Conservation (phyloP, 2,888 invertebrate species). For the Allophyes oxyacanthae region DNA sequence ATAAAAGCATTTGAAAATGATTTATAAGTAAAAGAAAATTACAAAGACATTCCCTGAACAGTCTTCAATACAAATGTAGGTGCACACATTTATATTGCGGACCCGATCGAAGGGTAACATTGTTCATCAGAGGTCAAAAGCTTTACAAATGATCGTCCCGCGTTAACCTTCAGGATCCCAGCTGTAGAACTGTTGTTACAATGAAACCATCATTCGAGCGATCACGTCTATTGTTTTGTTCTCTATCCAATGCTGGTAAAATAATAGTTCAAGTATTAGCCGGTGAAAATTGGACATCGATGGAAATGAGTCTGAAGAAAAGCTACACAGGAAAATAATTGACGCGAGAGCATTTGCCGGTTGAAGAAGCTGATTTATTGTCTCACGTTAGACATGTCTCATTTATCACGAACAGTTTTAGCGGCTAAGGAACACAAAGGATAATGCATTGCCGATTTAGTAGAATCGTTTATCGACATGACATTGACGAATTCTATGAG, state of each 20-base stretch:
- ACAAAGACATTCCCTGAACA: conserved; percentile 35
- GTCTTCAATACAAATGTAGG: conserved; percentile 40
- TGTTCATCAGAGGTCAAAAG: conserved; percentile 69
- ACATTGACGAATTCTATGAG: conserved; percentile 74
- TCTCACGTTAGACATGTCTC: conserved; percentile 74
- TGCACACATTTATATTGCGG: conserved; percentile 61
- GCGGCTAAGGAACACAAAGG: conserved; percentile 74
- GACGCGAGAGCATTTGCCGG: conserved; percentile 64
- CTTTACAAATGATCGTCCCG: conserved; percentile 69
- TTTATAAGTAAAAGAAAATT: conserved; percentile 40
- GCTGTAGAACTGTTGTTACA: conserved; percentile 61
- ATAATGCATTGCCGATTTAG: conserved; percentile 74
- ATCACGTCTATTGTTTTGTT: conserved; percentile 55
- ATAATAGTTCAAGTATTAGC: conserved; percentile 43
- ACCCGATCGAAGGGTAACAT: conserved; percentile 57
- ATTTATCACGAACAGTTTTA: conserved; percentile 81
- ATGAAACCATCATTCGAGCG: conserved; percentile 51
- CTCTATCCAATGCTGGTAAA: conserved; percentile 51
- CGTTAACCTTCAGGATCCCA: conserved; percentile 64
- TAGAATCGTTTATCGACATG: conserved; percentile 73
- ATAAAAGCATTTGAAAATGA: conserved; percentile 35
- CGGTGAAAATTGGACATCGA: conserved; percentile 57
- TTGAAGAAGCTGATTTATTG: conserved; percentile 77
- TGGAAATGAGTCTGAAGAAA: conserved; percentile 59
- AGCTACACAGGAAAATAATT: conserved; percentile 55